Percentiles rank a stretch among this genome's conserved stretches.
Evolutionary conservation across 1,140 invertebrate genomes (phyloP).

Genomic region (Mesaphorura yosii): DNA sequence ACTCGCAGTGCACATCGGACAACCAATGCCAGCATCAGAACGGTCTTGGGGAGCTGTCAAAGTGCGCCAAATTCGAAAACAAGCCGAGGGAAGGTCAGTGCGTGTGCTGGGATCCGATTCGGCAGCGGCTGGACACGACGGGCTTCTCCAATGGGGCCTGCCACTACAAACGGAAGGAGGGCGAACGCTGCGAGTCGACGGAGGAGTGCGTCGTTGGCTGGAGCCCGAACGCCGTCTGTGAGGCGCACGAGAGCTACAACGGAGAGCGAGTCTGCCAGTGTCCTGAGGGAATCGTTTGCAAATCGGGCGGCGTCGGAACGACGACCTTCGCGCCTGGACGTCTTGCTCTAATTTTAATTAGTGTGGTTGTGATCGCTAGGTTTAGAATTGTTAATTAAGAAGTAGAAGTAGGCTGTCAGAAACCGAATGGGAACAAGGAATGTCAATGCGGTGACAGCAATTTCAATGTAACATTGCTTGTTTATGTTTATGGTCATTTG

Average conservation of each 20-base stretch:
- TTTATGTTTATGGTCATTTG: no score
- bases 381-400: no score
- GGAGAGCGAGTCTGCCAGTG: conserved; percentile 8
- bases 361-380: no score
- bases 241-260: not conserved
- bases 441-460: no score
- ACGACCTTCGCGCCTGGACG: not conserved
- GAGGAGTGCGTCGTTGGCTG: not conserved
- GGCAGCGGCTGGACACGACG: not conserved
- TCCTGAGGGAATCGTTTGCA: conserved; percentile 4
- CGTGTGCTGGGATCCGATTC: not conserved
- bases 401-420: no score
- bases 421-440: no score
- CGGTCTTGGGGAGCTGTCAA: not conserved
- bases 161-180: not conserved
- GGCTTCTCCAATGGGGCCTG: not conserved
- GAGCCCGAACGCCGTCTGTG: conserved; percentile 5
- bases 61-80: not conserved
- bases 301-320: not conserved
- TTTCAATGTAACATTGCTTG: no score
- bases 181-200: not conserved
- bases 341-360: no score
- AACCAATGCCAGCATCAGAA: not conserved
- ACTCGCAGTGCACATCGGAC: not conserved
- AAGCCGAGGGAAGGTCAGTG: no score